Evolutionary conservation across 2,113 vertebrate genomes (phyloP).

Genomic region (Acrocephalus arundinaceus): DNA sequence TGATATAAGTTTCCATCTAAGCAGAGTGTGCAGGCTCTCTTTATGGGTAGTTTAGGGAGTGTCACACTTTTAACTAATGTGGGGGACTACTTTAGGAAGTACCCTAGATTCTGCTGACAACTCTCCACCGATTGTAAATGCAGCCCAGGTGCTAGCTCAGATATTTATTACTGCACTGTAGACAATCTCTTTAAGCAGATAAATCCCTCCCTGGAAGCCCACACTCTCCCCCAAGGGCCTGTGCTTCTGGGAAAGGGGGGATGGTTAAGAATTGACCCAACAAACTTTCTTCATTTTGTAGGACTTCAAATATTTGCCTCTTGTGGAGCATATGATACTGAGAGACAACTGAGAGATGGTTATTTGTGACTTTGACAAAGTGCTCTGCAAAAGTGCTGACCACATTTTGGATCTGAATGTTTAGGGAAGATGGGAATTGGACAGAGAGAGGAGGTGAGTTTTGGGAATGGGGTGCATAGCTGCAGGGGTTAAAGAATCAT

Average conservation of each 20-base stretch:
- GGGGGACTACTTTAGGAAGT: not conserved
- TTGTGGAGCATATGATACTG: not conserved
- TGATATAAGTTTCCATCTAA: not conserved
- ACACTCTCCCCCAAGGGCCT: not conserved
- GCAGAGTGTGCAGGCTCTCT: not conserved
- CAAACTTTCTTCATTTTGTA: not conserved
- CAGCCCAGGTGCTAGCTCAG: slow-evolving; percentile 11
- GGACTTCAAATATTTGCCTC: not conserved
- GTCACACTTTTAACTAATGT: not conserved
- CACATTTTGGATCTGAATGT: not conserved
- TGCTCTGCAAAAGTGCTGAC: not conserved
- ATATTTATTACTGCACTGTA: not conserved
- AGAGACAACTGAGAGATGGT: not conserved
- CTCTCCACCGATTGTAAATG: not conserved
- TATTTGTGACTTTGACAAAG: not conserved
- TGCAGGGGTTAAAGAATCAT: not conserved
- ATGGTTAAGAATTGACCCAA: not conserved
- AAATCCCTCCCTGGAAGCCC: slow-evolving; percentile 9
- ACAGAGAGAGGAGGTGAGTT: not conserved
- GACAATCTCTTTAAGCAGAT: slow-evolving; percentile 1
- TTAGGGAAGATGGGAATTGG: not conserved
- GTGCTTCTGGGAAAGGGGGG: not conserved
- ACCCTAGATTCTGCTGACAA: not conserved
- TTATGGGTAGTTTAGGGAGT: not conserved
- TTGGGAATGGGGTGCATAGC: not conserved